These are phyloP conservation scores for Brenthis hecate DNA, from an alignment of 2,888 invertebrate species.

Conservation along the genomic window DNA sequence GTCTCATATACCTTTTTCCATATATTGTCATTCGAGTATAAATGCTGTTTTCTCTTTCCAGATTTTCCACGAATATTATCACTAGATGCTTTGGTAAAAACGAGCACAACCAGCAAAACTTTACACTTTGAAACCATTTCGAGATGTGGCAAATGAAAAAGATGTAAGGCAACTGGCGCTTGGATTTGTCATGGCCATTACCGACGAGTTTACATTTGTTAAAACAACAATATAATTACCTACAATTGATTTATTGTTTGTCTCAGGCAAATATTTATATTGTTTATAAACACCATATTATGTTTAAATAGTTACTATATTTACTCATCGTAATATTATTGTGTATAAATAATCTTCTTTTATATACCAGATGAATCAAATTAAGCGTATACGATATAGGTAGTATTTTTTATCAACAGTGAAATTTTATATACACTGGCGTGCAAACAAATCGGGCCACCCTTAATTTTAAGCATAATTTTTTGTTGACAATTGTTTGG, in stretches of 20 bases:
- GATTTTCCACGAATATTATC: conserved; percentile 48
- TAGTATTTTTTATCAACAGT: too few species aligned
- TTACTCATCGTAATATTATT: conserved; percentile 1
- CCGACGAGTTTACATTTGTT: conserved; percentile 56
- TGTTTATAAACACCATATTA: conserved; percentile 47
- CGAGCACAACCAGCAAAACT: conserved; percentile 46
- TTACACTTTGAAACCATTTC: conserved; percentile 53
- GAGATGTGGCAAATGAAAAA: conserved; percentile 49
- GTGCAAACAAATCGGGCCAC: too few species aligned
- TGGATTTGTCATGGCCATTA: conserved; percentile 33
- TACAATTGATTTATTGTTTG: conserved; percentile 46
- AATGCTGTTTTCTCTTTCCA: conserved; percentile 50
- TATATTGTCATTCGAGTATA: conserved; percentile 52
- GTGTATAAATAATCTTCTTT: too few species aligned
- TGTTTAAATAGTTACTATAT: neutral
- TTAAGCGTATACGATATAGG: too few species aligned
- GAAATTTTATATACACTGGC: too few species aligned
- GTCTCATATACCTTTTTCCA: conserved; percentile 76
- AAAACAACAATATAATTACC: conserved; percentile 58
- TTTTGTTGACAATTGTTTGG: too few species aligned
- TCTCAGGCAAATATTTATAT: conserved; percentile 42
- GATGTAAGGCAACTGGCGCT: conserved; percentile 51
- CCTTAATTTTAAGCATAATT: too few species aligned
- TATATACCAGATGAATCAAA: too few species aligned
- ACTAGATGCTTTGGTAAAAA: conserved; percentile 48